phyloP scores from a whole-genome alignment of 2,797 vertebrate genomes.

The Liasis olivaceus region DNA sequence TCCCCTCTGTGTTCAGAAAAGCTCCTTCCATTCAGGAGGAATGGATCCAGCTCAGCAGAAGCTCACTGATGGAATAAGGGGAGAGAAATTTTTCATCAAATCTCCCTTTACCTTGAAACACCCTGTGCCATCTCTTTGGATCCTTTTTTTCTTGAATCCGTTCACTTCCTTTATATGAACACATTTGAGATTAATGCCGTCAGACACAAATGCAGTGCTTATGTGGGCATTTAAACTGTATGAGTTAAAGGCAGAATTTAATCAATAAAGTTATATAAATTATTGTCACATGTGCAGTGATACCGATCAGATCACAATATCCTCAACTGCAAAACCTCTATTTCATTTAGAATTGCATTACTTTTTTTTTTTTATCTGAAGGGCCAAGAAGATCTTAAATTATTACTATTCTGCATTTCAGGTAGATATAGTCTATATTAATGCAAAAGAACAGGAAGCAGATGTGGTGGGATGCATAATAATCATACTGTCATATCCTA shows the following conservation, averaged over 20 bases:
- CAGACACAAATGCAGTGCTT: background rate
- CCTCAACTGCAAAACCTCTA: background rate
- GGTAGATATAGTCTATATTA: background rate
- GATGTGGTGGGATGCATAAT: background rate
- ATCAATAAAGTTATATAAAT: constrained; percentile 23
- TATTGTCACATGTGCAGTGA: background rate
- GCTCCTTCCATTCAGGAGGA: background rate
- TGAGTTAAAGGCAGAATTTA: background rate
- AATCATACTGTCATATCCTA: background rate
- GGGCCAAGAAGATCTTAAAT: background rate
- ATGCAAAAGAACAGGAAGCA: background rate
- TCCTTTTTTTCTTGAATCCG: background rate
- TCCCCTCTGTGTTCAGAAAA: background rate
- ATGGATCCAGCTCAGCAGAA: background rate
- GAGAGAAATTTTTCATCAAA: background rate
- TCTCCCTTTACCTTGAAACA: background rate
- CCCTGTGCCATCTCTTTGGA: background rate
- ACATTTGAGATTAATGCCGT: background rate
- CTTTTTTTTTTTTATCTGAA: background rate
- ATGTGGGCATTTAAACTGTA: background rate
- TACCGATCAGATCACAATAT: background rate
- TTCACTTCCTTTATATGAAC: background rate
- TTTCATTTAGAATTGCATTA: background rate
- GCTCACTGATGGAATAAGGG: background rate
- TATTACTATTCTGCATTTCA: background rate